Evolutionary conservation across 2,888 invertebrate species (phyloP).

Genomic region (Pachydiplax longipennis): DNA sequence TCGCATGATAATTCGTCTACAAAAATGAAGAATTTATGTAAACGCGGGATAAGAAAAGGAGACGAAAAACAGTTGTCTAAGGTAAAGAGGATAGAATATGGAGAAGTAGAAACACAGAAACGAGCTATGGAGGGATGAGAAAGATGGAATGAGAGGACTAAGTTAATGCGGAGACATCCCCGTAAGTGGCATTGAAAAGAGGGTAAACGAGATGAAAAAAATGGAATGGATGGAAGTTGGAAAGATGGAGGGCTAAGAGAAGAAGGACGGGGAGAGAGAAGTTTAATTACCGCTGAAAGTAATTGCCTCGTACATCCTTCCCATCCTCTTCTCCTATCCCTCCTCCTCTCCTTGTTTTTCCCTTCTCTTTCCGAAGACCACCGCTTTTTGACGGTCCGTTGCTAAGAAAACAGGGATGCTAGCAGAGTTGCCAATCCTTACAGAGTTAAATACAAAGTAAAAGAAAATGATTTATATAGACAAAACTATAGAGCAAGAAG

Average conservation of each 20-base stretch:
- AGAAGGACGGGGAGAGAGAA: background rate
- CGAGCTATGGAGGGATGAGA: background rate
- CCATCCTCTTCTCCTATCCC: background rate
- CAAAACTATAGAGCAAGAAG: no score
- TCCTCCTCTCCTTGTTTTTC: background rate
- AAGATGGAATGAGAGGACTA: background rate
- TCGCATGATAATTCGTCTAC: no score
- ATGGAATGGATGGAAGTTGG: background rate
- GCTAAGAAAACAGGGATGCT: no score
- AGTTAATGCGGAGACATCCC: slow-evolving; percentile 26
- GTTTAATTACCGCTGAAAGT: slow-evolving; percentile 43
- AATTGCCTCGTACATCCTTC: slow-evolving; percentile 34
- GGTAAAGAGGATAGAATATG: background rate
- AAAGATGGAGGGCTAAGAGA: background rate
- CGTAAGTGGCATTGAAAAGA: slow-evolving; percentile 27
- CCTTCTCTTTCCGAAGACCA: background rate
- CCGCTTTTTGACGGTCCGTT: background rate
- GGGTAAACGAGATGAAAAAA: background rate
- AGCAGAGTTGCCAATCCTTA: no score
- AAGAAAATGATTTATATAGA: no score
- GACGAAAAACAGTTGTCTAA: background rate
- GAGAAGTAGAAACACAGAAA: no score
- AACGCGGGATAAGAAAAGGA: background rate
- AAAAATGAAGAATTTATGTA: background rate
- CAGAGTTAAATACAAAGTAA: no score